phyloP scores from a whole-genome alignment of 2,113 vertebrate species.

The Chlamydotis undulata region DNA sequence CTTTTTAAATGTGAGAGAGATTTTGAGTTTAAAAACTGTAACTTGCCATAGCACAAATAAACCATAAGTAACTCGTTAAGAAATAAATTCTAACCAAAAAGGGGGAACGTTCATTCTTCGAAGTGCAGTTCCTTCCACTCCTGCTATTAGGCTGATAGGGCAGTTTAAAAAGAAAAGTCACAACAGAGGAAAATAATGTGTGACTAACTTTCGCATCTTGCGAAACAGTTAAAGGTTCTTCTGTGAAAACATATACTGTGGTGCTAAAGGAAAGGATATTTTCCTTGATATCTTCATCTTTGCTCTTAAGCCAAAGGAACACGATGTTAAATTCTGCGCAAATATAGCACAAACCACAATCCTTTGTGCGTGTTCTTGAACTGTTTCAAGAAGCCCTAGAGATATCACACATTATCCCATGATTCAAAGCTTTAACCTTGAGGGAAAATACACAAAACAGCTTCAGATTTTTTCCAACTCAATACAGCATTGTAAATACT shows the following conservation, averaged over 20 bases:
- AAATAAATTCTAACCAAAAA: not conserved
- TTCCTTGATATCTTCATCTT: slow-evolving; percentile 31
- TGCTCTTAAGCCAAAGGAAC: slow-evolving; percentile 56
- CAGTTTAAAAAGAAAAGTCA: not conserved
- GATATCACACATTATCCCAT: slow-evolving; percentile 65
- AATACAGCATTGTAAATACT: slow-evolving; percentile 36
- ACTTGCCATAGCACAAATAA: not conserved
- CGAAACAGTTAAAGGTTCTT: not conserved
- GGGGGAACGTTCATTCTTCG: not conserved
- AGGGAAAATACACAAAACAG: slow-evolving; percentile 63
- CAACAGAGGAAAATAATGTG: not conserved
- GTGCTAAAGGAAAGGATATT: not conserved
- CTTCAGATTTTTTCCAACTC: slow-evolving; percentile 52
- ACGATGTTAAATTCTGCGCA: slow-evolving; percentile 55
- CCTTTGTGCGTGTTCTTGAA: slow-evolving; percentile 62
- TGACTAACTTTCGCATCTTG: not conserved
- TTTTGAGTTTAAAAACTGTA: not conserved
- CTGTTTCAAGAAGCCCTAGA: slow-evolving; percentile 69
- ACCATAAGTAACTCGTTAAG: not conserved
- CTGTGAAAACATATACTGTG: not conserved
- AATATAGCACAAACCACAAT: slow-evolving; percentile 57
- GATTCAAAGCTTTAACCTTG: slow-evolving; percentile 73
- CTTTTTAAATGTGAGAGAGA: not conserved
- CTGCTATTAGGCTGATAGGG: not conserved
- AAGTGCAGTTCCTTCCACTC: not conserved